Evolutionary conservation across 1,140 invertebrate species (phyloP).

Genomic region (Phymorhynchus buccinoides): DNA sequence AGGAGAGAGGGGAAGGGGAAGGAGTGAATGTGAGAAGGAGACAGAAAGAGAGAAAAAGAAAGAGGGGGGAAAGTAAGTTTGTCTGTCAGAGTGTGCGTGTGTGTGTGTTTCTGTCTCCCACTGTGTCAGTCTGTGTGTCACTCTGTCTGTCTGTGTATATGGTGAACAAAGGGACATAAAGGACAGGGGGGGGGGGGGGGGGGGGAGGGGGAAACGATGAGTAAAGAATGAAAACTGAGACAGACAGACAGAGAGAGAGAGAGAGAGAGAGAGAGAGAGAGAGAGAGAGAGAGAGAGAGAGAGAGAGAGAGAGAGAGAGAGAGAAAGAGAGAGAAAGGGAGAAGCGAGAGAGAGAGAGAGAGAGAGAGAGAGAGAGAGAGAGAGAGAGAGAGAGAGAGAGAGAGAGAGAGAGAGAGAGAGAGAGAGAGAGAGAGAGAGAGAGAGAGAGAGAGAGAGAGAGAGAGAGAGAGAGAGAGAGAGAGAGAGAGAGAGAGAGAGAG

Average conservation of each 20-base stretch:
- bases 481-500: slow-evolving; percentile 6
- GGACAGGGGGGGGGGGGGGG: background rate
- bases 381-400: background rate
- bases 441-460: slow-evolving; percentile 29
- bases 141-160: slow-evolving; percentile 4
- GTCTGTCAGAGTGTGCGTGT: too few relatives aligned
- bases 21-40: too few relatives aligned
- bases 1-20: too few relatives aligned
- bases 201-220: too few relatives aligned
- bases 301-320: background rate
- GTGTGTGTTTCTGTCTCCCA: too few relatives aligned
- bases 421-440: slow-evolving; percentile 15
- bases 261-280: too few relatives aligned
- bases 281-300: background rate
- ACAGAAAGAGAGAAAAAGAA: too few relatives aligned
- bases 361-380: background rate
- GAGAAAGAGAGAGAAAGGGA: background rate
- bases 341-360: background rate
- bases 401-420: background rate
- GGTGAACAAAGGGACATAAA: too few relatives aligned
- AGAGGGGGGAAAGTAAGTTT: too few relatives aligned
- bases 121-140: background rate
- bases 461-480: background rate
- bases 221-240: background rate
- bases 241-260: background rate